These are phyloP conservation scores for Tethya wilhelma DNA, from an alignment of 37 sponge, comb jelly and placozoan species.

Conservation along the genomic window DNA sequence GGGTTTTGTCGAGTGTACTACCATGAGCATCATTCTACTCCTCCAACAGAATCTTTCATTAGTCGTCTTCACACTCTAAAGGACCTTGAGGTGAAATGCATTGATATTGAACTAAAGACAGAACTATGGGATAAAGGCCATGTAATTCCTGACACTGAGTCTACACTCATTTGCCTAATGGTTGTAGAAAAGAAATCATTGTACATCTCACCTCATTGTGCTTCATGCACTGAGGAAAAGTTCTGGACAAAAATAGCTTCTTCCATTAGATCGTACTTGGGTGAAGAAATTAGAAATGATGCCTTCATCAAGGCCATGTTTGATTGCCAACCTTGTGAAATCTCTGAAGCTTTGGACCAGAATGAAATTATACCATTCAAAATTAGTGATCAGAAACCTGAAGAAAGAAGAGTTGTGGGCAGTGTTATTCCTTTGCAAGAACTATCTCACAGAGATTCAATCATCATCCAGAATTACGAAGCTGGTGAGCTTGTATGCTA, in stretches of 20 bases:
- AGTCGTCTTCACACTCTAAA: neutral
- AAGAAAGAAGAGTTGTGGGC: neutral
- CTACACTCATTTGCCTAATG: neutral
- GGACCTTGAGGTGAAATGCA: constrained; percentile 1
- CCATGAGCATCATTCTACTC: neutral
- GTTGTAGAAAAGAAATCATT: neutral
- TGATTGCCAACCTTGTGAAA: constrained; percentile 33
- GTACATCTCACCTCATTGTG: constrained; percentile 42
- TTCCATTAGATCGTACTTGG: neutral
- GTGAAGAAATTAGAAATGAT: constrained; percentile 1
- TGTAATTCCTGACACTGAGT: constrained; percentile 14
- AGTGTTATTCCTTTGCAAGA: neutral
- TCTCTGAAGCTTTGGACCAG: constrained; percentile 1
- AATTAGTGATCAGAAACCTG: neutral
- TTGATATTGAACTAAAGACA: constrained; percentile 11
- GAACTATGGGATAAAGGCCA: constrained; percentile 5
- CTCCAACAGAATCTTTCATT: constrained; percentile 9
- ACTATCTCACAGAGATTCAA: neutral
- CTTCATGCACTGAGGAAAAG: neutral
- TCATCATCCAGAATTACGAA: constrained; percentile 38
- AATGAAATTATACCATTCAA: constrained; percentile 13
- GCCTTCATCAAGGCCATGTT: constrained; percentile 29
- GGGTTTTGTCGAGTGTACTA: constrained; percentile 42
- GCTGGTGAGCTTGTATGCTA: constrained; percentile 27
- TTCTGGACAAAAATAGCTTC: constrained; percentile 7